These are phyloP conservation scores for Coracopsis vasa DNA, from an alignment of 2,113 vertebrate species.

Conservation along the genomic window DNA sequence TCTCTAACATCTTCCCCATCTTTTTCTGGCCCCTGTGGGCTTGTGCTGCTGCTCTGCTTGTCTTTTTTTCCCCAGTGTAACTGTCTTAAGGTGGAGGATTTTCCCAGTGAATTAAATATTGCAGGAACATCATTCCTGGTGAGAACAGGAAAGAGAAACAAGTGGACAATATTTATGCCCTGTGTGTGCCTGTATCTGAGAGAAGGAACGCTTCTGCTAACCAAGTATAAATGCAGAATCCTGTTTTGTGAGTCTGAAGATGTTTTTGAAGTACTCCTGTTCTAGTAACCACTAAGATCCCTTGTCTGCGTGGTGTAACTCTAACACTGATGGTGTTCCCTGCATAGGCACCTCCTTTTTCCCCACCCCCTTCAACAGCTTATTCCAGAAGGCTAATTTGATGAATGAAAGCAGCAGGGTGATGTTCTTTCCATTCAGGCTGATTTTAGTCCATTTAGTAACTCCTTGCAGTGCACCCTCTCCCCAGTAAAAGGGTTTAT, in stretches of 20 bases:
- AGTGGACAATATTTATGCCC: not conserved
- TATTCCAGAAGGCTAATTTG: not conserved
- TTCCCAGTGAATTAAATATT: not conserved
- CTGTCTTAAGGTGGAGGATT: not conserved
- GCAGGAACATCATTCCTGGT: not conserved
- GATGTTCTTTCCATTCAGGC: not conserved
- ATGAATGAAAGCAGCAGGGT: not conserved
- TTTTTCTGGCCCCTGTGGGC: fast-evolving
- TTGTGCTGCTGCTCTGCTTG: not conserved
- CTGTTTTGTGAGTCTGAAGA: not conserved
- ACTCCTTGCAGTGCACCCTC: not conserved
- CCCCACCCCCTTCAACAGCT: not conserved
- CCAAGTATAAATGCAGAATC: not conserved
- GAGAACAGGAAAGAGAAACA: not conserved
- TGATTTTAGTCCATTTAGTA: not conserved
- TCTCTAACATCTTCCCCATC: not conserved
- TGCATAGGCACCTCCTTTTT: not conserved
- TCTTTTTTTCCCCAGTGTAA: not conserved
- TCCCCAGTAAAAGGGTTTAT: not conserved
- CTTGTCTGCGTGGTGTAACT: fast-evolving
- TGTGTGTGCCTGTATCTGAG: not conserved
- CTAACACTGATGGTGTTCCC: not conserved
- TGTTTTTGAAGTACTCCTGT: not conserved
- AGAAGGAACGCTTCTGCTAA: not conserved
- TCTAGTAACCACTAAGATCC: not conserved